These are phyloP conservation scores for Platalea minor DNA, from an alignment of 2,797 vertebrate genomes.

Conservation along the genomic window DNA sequence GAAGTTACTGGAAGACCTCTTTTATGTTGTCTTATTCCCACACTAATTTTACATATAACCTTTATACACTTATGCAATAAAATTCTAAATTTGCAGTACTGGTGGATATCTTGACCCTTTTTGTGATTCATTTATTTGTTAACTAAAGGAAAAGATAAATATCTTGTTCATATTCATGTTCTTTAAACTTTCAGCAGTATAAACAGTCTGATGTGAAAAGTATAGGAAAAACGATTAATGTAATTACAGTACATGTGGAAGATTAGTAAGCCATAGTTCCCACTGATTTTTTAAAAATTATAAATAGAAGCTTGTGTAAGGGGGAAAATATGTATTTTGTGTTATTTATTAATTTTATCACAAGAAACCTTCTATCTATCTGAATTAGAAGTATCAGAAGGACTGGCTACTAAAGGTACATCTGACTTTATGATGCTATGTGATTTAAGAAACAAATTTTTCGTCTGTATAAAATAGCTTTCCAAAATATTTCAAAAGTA, in stretches of 20 bases:
- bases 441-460: background rate
- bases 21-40: background rate
- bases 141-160: background rate
- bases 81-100: background rate
- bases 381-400: background rate
- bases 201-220: slow-evolving; percentile 1
- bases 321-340: background rate
- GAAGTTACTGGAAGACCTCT: slow-evolving; percentile 3
- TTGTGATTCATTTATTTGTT: background rate
- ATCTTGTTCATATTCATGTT: background rate
- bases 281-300: background rate
- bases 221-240: background rate
- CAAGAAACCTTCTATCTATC: background rate
- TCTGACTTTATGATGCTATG: background rate
- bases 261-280: background rate
- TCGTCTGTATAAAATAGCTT: background rate
- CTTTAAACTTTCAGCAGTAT: background rate
- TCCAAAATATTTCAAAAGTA: background rate
- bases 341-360: background rate
- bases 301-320: background rate
- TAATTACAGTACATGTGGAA: background rate
- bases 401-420: background rate
- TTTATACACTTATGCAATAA: background rate
- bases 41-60: background rate
- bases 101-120: background rate